Evolutionary conservation across 2,888 invertebrate species (phyloP).

Genomic region (Aproaerema taeniolella): DNA sequence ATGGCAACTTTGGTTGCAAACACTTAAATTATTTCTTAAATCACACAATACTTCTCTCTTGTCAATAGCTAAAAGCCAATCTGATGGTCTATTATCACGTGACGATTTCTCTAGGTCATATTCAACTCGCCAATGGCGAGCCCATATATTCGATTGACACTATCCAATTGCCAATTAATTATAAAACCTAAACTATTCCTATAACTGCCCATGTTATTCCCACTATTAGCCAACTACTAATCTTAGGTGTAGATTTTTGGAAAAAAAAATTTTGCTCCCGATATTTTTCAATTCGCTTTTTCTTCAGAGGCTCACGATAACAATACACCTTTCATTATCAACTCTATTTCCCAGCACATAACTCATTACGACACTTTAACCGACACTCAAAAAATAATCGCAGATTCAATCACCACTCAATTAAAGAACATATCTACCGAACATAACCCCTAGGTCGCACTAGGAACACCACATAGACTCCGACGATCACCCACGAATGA

Average conservation of each 20-base stretch:
- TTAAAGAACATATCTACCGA: constrained; percentile 2
- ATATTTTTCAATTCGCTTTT: neutral
- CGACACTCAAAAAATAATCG: neutral
- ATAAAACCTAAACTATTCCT: neutral
- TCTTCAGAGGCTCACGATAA: neutral
- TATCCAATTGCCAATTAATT: neutral
- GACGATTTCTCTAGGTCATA: too few species aligned
- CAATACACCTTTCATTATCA: neutral
- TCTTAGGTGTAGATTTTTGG: neutral
- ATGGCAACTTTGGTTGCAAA: too few species aligned
- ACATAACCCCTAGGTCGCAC: neutral
- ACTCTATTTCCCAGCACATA: neutral
- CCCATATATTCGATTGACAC: too few species aligned
- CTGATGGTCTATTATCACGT: too few species aligned
- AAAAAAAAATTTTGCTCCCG: neutral
- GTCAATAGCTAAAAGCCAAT: too few species aligned
- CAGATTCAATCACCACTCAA: neutral
- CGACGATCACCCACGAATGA: constrained; percentile 18
- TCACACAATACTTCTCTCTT: too few species aligned
- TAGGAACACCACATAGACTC: neutral
- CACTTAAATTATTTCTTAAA: too few species aligned
- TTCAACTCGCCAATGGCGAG: too few species aligned
- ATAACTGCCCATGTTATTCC: neutral
- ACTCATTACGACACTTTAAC: neutral
- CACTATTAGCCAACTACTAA: neutral